A percentile compares a stretch with the other conserved stretches of the same genome.
Evolutionary conservation across 2,888 invertebrate genomes (phyloP).

Genomic region (Mythimna loreyi): DNA sequence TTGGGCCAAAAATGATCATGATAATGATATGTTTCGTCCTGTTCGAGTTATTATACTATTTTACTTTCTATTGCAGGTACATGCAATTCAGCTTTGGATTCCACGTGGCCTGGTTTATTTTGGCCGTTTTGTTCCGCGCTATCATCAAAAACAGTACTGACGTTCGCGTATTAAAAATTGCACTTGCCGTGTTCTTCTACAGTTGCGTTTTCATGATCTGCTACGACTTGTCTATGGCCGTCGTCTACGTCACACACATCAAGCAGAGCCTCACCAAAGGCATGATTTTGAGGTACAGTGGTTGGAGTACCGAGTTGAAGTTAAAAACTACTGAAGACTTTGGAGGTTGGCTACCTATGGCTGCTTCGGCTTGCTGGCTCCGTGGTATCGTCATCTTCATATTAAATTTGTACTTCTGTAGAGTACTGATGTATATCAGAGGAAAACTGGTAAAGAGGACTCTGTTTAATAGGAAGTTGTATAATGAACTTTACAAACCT

Average conservation of each 20-base stretch:
- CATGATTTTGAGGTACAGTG: conserved; percentile 82
- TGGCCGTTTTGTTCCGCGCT: conserved; percentile 68
- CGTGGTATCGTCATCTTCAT: conserved; percentile 74
- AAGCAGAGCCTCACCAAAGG: conserved; percentile 81
- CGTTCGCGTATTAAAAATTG: conserved; percentile 62
- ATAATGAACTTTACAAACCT: conserved; percentile 64
- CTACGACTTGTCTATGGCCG: conserved; percentile 83
- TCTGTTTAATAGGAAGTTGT: conserved; percentile 68
- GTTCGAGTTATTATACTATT: too few relatives aligned
- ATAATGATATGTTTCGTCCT: too few relatives aligned
- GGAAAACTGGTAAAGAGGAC: conserved; percentile 71
- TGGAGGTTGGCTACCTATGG: conserved; percentile 82
- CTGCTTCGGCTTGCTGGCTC: conserved; percentile 78
- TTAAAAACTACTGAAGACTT: conserved; percentile 74
- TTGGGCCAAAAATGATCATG: too few relatives aligned
- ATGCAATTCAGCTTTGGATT: conserved; percentile 71
- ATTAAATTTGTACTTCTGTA: conserved; percentile 77
- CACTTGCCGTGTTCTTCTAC: conserved; percentile 70
- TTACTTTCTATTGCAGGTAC: conserved; percentile 71
- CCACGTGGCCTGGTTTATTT: conserved; percentile 76
- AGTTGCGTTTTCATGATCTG: conserved; percentile 65
- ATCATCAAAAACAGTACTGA: conserved; percentile 55
- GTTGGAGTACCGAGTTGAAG: conserved; percentile 78
- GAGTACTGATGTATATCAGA: conserved; percentile 63
- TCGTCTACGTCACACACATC: conserved; percentile 81